Evolutionary conservation across 2,113 vertebrate genomes (phyloP).

Genomic region (Ancistrus triradiatus): DNA sequence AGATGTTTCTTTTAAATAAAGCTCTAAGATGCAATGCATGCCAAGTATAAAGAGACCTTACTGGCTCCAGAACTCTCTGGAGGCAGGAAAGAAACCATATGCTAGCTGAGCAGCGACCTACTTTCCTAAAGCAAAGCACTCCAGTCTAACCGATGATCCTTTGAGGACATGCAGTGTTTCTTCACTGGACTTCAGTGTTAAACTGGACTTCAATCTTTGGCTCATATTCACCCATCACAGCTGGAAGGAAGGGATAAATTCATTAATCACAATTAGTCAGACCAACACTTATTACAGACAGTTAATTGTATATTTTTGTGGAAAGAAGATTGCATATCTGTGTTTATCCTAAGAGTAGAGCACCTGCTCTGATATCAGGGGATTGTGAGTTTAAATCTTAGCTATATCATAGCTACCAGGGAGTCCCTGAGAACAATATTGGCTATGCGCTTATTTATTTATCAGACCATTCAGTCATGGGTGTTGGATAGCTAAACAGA

Average conservation of each 20-base stretch:
- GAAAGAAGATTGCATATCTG: too few species aligned
- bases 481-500: too few species aligned
- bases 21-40: slow-evolving; percentile 34
- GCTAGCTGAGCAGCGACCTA: slow-evolving; percentile 66
- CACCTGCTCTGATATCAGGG: too few species aligned
- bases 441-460: too few species aligned
- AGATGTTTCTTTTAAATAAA: slow-evolving; percentile 38
- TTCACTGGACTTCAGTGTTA: slow-evolving; percentile 84
- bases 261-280: slow-evolving; percentile 29
- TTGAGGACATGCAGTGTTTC: slow-evolving; percentile 70
- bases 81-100: slow-evolving; percentile 39
- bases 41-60: slow-evolving; percentile 25
- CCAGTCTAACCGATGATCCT: slow-evolving; percentile 81
- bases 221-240: slow-evolving; percentile 88
- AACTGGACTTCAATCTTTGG: slow-evolving; percentile 88
- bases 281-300: not conserved
- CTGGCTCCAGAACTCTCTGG: slow-evolving; percentile 12
- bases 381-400: too few species aligned
- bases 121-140: slow-evolving; percentile 92
- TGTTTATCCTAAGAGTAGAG: too few species aligned
- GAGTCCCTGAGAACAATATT: too few species aligned
- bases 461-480: too few species aligned
- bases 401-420: too few species aligned
- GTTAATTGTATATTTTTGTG: too few species aligned
- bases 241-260: slow-evolving; percentile 57